phyloP scores from a whole-genome alignment of 2,113 vertebrate species.

The Poeciliopsis turrubarensis region DNA sequence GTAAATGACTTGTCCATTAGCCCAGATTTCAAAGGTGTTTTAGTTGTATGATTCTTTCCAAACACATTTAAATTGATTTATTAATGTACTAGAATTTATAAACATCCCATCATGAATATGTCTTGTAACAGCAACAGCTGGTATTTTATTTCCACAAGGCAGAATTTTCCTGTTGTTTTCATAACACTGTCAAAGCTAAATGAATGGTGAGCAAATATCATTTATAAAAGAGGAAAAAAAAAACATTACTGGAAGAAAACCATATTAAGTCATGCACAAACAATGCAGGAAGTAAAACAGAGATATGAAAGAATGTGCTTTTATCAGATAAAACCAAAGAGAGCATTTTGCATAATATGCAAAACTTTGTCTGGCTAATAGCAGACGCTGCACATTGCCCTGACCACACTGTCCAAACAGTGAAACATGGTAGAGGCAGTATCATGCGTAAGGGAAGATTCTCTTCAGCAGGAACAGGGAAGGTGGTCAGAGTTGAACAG shows the following conservation, averaged over 20 bases:
- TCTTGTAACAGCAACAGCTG: too few relatives aligned
- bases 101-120: too few relatives aligned
- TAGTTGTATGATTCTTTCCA: background rate
- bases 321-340: background rate
- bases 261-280: background rate
- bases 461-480: background rate
- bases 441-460: background rate
- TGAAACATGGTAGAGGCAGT: background rate
- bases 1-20: background rate
- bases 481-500: background rate
- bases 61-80: background rate
- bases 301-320: background rate
- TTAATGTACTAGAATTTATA: too few relatives aligned
- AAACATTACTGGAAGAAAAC: background rate
- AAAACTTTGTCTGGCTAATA: background rate
- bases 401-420: background rate
- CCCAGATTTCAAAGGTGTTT: background rate
- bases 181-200: background rate
- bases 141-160: background rate
- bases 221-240: too few relatives aligned
- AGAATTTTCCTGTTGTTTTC: background rate
- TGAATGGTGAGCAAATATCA: background rate
- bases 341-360: background rate
- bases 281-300: background rate
- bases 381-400: background rate